Conservation (phyloP, 2,113 vertebrate genomes). For the Vidua chalybeata region DNA sequence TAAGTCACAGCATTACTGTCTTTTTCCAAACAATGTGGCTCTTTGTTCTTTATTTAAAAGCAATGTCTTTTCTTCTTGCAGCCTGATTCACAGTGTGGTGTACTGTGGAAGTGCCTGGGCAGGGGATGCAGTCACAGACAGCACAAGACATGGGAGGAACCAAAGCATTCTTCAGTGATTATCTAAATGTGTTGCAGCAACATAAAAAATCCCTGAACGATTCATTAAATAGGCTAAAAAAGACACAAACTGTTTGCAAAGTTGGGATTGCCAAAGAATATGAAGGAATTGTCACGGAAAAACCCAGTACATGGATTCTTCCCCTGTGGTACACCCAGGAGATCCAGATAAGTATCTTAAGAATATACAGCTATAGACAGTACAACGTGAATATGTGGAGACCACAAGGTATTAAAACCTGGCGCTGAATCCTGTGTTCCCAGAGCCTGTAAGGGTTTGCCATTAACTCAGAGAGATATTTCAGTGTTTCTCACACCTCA, state of each 20-base stretch:
- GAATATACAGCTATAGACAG: neutral
- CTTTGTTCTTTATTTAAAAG: neutral
- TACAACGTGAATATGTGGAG: neutral
- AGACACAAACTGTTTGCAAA: conserved; percentile 30
- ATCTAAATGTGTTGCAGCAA: conserved; percentile 60
- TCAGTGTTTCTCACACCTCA: neutral
- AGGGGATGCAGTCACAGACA: conserved; percentile 26
- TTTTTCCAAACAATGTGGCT: neutral
- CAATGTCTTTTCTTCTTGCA: neutral
- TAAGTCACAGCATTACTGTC: neutral
- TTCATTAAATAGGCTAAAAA: conserved; percentile 44
- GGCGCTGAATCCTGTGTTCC: neutral
- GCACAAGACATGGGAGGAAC: conserved; percentile 56
- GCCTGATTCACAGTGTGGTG: neutral
- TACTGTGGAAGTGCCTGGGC: neutral
- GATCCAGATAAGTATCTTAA: neutral
- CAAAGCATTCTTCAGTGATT: conserved; percentile 65
- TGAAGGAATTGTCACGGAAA: conserved; percentile 28
- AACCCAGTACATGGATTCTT: neutral
- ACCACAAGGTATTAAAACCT: neutral
- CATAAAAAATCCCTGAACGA: conserved; percentile 48
- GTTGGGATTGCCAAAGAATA: conserved; percentile 11
- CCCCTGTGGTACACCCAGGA: neutral
- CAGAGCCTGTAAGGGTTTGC: neutral
- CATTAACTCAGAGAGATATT: neutral